phyloP scores from a whole-genome alignment of 2,113 vertebrate species.

The Triplophysa dalaica region DNA sequence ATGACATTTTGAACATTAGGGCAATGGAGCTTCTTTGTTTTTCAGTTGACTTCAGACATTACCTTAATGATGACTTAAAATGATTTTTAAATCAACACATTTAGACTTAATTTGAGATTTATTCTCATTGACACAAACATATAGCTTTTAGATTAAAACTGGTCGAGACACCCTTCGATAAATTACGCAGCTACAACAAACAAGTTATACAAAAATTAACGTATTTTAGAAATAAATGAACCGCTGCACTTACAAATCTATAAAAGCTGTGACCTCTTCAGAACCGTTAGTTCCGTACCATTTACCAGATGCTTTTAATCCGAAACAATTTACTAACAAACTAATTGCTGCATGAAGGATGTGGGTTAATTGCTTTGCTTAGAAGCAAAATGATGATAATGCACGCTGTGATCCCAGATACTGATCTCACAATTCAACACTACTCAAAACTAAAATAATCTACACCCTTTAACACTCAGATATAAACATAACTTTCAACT shows the following conservation, averaged over 20 bases:
- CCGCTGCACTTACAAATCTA: neutral
- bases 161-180: neutral
- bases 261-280: conserved; percentile 2
- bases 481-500: too few relatives aligned
- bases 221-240: neutral
- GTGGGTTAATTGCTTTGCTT: neutral
- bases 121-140: neutral
- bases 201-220: neutral
- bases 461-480: too few relatives aligned
- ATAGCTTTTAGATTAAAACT: neutral
- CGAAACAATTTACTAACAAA: neutral
- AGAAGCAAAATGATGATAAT: neutral
- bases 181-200: neutral
- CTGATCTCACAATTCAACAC: too few relatives aligned
- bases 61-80: too few relatives aligned
- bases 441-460: too few relatives aligned
- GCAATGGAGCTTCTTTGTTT: neutral
- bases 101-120: neutral
- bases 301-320: conserved; percentile 7
- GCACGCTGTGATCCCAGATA: too few relatives aligned
- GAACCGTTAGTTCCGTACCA: neutral
- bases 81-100: neutral
- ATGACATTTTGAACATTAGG: neutral
- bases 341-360: neutral
- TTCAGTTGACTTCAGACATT: too few relatives aligned